A percentile compares a stretch with the other conserved stretches of the same genome.
Evolutionary conservation across 2,113 vertebrate species (phyloP).

Genomic region (Grallaria varia): DNA sequence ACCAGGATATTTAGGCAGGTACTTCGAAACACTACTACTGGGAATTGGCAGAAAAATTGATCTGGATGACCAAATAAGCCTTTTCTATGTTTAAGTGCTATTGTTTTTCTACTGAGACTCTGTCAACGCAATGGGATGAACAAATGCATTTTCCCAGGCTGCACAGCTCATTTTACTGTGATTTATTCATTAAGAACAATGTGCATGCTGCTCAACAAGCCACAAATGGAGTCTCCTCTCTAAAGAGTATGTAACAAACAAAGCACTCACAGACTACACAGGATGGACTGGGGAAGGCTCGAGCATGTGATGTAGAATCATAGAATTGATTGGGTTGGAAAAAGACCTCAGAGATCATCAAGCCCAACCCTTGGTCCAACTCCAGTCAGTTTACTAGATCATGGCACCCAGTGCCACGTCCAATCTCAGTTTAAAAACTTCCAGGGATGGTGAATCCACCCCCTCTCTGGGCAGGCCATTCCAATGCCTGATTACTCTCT

Average conservation of each 20-base stretch:
- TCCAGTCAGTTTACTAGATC: too few species aligned
- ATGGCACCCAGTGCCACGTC: too few species aligned
- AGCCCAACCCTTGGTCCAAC: too few species aligned
- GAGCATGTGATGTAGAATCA: rapidly evolving
- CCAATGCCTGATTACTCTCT: too few species aligned
- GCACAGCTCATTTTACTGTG: constrained; percentile 22
- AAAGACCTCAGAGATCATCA: too few species aligned
- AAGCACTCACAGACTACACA: background rate
- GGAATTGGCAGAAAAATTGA: background rate
- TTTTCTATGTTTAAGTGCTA: background rate
- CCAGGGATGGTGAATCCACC: too few species aligned
- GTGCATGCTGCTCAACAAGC: background rate
- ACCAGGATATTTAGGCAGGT: background rate
- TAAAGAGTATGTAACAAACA: background rate
- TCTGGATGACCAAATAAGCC: background rate
- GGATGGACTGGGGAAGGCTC: background rate
- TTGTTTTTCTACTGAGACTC: constrained; percentile 9
- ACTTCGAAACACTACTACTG: background rate
- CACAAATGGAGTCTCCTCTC: background rate
- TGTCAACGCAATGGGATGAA: background rate
- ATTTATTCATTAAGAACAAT: constrained; percentile 46
- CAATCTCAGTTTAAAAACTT: too few species aligned
- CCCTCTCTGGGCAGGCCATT: too few species aligned
- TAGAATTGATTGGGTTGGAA: too few species aligned
- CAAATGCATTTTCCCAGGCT: background rate